phyloP scores from a whole-genome alignment of 1,140 invertebrate species.

The Reticulitermes speratus region DNA sequence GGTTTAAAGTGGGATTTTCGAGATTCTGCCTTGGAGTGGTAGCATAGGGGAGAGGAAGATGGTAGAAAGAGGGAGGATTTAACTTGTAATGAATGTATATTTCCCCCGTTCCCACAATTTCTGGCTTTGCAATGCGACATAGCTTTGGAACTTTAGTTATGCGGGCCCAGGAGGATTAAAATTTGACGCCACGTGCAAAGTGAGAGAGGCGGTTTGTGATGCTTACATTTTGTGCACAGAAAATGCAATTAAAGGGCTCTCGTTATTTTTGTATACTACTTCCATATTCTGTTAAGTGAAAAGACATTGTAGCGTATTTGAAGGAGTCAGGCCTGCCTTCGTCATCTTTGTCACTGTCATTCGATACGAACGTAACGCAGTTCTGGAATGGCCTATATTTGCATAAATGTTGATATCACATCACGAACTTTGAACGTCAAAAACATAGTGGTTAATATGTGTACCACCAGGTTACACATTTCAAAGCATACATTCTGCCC shows the following conservation, averaged over 20 bases:
- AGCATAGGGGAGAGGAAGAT: background rate
- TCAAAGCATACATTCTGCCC: too few relatives aligned
- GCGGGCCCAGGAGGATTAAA: background rate
- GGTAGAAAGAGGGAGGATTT: background rate
- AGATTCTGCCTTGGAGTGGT: background rate
- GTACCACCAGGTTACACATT: too few relatives aligned
- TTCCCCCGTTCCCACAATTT: background rate
- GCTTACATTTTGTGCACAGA: background rate
- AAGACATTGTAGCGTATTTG: too few relatives aligned
- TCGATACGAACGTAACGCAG: too few relatives aligned
- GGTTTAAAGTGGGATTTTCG: constrained; percentile 11
- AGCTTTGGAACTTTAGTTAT: background rate
- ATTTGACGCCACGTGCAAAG: background rate
- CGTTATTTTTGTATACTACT: too few relatives aligned
- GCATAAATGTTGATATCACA: too few relatives aligned
- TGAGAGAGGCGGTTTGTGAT: background rate
- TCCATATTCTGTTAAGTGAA: too few relatives aligned
- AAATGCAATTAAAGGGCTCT: background rate
- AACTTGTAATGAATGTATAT: background rate
- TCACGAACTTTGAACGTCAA: too few relatives aligned
- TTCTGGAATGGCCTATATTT: too few relatives aligned
- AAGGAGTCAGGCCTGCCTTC: too few relatives aligned
- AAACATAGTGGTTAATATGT: too few relatives aligned
- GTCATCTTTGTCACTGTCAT: too few relatives aligned
- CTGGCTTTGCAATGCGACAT: background rate